A percentile compares a stretch with the other conserved stretches of the same genome.
These are phyloP conservation scores for Willowsia nigromaculata DNA, from an alignment of 2,888 invertebrate genomes.

Conservation along the genomic window DNA sequence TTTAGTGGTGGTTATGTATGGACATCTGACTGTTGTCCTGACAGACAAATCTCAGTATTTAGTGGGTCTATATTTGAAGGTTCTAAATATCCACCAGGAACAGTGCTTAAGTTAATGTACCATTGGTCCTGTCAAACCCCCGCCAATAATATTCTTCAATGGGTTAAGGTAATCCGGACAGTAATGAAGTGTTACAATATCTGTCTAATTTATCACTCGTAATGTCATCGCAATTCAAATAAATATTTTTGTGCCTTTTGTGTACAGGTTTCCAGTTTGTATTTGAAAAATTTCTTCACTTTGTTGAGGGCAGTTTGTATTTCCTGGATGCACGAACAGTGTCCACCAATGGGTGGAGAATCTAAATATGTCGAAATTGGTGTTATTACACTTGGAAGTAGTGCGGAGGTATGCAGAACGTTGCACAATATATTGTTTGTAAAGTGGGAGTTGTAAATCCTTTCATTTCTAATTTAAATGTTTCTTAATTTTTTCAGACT, in stretches of 20 bases:
- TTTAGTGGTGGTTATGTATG: conserved; percentile 95
- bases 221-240: no score
- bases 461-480: not conserved
- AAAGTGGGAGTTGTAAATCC: no score
- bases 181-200: not conserved
- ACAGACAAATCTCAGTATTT: conserved; percentile 92
- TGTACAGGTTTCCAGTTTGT: conserved; percentile 84
- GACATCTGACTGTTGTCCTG: conserved; percentile 93
- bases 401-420: conserved; percentile 80
- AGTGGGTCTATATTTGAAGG: conserved; percentile 93
- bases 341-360: conserved; percentile 87
- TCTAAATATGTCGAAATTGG: conserved; percentile 88
- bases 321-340: conserved; percentile 89
- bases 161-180: conserved; percentile 85
- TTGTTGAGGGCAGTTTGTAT: conserved; percentile 89
- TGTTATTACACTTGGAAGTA: conserved; percentile 92
- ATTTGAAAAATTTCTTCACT: conserved; percentile 86
- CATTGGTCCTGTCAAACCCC: conserved; percentile 96
- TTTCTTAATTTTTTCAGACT: conserved; percentile 47
- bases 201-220: no score
- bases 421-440: no score
- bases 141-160: conserved; percentile 92
- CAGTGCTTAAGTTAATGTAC: conserved; percentile 90
- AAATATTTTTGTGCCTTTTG: not conserved
- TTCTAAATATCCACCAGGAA: conserved; percentile 90